Evolutionary conservation across 2,888 invertebrate species (phyloP).

Genomic region (Parnassius apollo): DNA sequence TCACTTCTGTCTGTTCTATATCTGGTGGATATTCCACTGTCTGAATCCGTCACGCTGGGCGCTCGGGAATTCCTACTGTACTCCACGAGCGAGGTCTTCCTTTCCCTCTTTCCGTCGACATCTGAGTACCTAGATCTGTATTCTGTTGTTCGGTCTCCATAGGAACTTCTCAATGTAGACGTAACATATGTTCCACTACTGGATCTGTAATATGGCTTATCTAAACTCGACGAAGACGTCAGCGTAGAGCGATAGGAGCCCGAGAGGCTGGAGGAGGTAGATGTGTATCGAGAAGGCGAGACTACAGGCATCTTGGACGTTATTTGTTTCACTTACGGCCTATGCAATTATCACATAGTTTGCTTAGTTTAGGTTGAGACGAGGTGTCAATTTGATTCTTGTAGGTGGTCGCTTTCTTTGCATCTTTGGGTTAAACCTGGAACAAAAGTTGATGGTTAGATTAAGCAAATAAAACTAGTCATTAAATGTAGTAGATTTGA

Average conservation of each 20-base stretch:
- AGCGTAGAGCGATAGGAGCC: slow-evolving; percentile 74
- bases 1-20: slow-evolving; percentile 72
- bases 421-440: slow-evolving; percentile 56
- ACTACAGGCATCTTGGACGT: slow-evolving; percentile 78
- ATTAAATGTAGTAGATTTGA: no score
- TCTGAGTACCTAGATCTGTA: slow-evolving; percentile 63
- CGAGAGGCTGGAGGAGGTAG: slow-evolving; percentile 68
- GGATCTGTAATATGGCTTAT: slow-evolving; percentile 77
- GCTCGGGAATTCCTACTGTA: slow-evolving; percentile 61
- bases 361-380: slow-evolving; percentile 30
- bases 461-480: background rate
- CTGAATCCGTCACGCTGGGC: slow-evolving; percentile 72
- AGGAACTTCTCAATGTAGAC: slow-evolving; percentile 52
- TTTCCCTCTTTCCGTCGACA: slow-evolving; percentile 65
- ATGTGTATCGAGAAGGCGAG: slow-evolving; percentile 76
- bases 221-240: slow-evolving; percentile 70
- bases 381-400: slow-evolving; percentile 48
- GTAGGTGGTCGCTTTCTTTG: slow-evolving; percentile 63
- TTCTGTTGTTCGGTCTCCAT: slow-evolving; percentile 64
- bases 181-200: slow-evolving; percentile 69
- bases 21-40: slow-evolving; percentile 65
- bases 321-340: slow-evolving; percentile 28
- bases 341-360: slow-evolving; percentile 34
- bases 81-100: slow-evolving; percentile 66
- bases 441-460: slow-evolving; percentile 42